These are phyloP conservation scores for Coccyzus lansbergi DNA, from an alignment of 2,797 vertebrate genomes.

Conservation along the genomic window DNA sequence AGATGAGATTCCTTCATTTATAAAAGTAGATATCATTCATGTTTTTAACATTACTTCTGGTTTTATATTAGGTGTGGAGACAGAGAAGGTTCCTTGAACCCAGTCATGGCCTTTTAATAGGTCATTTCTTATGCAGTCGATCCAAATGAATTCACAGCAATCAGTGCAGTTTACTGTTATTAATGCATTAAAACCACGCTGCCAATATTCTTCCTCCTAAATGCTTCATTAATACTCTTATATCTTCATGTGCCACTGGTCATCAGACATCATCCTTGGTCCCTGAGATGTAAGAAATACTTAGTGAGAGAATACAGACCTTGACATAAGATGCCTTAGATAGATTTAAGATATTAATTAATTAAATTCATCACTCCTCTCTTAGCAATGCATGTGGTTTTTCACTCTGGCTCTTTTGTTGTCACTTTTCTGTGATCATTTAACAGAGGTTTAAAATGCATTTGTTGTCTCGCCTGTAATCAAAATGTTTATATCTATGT, in stretches of 20 bases:
- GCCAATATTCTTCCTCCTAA: not conserved
- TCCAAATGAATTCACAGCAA: conserved; percentile 10
- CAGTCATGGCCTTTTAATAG: not conserved
- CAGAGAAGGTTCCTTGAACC: not conserved
- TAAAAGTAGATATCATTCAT: not conserved
- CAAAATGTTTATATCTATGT: not conserved
- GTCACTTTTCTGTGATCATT: not conserved
- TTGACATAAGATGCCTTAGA: not conserved
- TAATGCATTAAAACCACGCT: not conserved
- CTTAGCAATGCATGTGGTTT: rapidly evolving
- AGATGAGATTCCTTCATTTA: not conserved
- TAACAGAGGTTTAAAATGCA: not conserved
- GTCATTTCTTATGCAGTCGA: not conserved
- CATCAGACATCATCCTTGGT: not conserved
- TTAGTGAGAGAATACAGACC: not conserved
- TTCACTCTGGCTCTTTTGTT: not conserved
- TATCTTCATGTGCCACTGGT: not conserved
- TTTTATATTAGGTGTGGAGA: not conserved
- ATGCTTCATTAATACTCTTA: not conserved
- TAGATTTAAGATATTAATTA: not conserved
- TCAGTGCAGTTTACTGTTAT: not conserved
- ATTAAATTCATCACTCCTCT: not conserved
- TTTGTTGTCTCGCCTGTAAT: not conserved
- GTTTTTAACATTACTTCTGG: not conserved
- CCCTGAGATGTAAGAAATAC: not conserved